These are phyloP conservation scores for Tortricodes alternella DNA, from an alignment of 2,888 invertebrate species.

Conservation along the genomic window DNA sequence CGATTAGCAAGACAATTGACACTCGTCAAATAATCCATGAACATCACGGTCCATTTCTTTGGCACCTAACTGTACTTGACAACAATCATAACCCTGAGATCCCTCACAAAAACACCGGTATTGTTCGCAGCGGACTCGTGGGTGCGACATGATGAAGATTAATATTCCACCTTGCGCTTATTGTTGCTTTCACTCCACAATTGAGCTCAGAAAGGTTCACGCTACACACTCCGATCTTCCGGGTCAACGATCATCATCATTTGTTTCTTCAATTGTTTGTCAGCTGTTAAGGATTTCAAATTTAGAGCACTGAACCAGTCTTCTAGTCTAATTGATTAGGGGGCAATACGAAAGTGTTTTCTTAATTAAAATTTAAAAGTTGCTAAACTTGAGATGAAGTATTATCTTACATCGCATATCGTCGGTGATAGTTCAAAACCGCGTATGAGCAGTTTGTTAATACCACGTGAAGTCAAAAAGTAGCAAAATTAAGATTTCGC, in stretches of 20 bases:
- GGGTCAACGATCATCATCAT: conserved; percentile 22
- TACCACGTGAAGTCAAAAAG: too few species aligned
- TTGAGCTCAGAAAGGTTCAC: conserved; percentile 20
- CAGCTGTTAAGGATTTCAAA: background rate
- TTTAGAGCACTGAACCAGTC: too few species aligned
- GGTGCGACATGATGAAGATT: conserved; percentile 41
- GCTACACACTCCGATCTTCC: conserved; percentile 11
- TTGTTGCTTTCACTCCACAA: conserved; percentile 33
- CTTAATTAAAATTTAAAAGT: too few species aligned
- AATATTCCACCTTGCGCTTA: conserved; percentile 39
- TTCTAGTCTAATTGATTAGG: too few species aligned
- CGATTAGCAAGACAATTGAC: too few species aligned
- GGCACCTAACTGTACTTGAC: conserved; percentile 16
- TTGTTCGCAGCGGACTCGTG: conserved; percentile 28
- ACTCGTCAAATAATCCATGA: too few species aligned
- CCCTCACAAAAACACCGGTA: conserved; percentile 25
- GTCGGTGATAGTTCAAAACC: too few species aligned
- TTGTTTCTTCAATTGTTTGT: conserved; percentile 20
- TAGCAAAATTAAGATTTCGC: too few species aligned
- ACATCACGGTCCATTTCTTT: conserved; percentile 1
- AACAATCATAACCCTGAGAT: conserved; percentile 32
- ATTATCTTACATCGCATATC: too few species aligned
- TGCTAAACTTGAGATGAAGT: too few species aligned
- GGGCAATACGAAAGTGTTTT: too few species aligned
- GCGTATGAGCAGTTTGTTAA: too few species aligned